Percentiles rank a stretch among this genome's conserved stretches.
Conservation (phyloP, 1,140 invertebrate species). For the Homalodisca vitripennis region DNA sequence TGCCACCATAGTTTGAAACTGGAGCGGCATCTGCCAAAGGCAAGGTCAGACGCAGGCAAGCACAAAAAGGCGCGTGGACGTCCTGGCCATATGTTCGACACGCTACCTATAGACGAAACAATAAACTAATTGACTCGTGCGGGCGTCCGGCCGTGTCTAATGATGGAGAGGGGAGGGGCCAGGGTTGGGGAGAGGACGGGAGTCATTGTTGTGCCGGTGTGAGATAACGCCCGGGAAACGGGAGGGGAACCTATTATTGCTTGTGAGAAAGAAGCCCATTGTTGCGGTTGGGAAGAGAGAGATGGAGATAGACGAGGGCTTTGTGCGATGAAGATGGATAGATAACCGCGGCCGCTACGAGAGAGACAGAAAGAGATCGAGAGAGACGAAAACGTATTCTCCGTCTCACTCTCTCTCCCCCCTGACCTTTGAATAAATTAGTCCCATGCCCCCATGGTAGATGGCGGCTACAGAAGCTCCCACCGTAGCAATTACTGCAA, state of each 20-base stretch:
- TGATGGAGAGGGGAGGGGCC: background rate
- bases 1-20: no score
- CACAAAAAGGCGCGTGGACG: background rate
- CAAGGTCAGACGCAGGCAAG: background rate
- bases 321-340: constrained; percentile 22
- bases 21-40: no score
- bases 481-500: no score
- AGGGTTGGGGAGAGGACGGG: background rate
- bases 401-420: background rate
- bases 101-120: constrained; percentile 18
- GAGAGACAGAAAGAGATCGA: background rate
- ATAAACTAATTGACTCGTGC: constrained; percentile 26
- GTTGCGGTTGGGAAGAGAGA: constrained; percentile 11
- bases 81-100: constrained; percentile 9
- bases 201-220: constrained; percentile 1
- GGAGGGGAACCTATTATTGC: constrained; percentile 2
- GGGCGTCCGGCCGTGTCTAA: constrained; percentile 9
- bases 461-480: no score
- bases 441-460: no score
- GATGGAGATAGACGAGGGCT: background rate
- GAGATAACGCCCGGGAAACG: constrained; percentile 5
- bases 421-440: background rate
- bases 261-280: constrained; percentile 21
- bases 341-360: background rate
- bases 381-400: no score